These are phyloP conservation scores for Drosophila simulans DNA, from an alignment of 1,140 invertebrate species.

Conservation along the genomic window DNA sequence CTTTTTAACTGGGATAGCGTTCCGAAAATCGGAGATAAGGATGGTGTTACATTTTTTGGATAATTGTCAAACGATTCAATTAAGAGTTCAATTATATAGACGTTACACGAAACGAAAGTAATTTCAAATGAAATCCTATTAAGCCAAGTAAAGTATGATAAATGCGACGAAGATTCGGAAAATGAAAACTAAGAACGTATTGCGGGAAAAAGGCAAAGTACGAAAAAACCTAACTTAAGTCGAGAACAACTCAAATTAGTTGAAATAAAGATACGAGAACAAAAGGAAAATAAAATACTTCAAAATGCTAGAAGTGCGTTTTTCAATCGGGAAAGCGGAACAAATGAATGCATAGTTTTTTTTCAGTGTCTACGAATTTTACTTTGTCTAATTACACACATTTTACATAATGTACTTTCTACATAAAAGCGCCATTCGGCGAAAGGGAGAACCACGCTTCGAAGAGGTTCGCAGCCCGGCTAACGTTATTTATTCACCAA, in stretches of 20 bases:
- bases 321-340: no score
- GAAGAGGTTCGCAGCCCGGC: background rate
- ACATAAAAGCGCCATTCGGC: no score
- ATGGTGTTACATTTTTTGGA: slow-evolving; percentile 47
- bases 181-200: slow-evolving; percentile 35
- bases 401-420: no score
- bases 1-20: slow-evolving; percentile 46
- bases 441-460: no score
- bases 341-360: no score
- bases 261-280: slow-evolving; percentile 66
- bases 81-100: slow-evolving; percentile 72
- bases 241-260: slow-evolving; percentile 73
- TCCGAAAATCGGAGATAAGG: slow-evolving; percentile 8
- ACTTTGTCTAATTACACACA: no score
- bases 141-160: slow-evolving; percentile 77
- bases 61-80: slow-evolving; percentile 77
- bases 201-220: slow-evolving; percentile 35
- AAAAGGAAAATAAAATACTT: slow-evolving; percentile 48
- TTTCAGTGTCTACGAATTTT: no score
- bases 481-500: background rate
- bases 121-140: slow-evolving; percentile 67
- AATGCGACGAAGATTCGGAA: slow-evolving; percentile 15
- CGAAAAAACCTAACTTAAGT: slow-evolving; percentile 38
- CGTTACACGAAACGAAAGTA: slow-evolving; percentile 32
- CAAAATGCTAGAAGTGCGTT: slow-evolving; percentile 19